Conservation (phyloP, 2,113 vertebrate species). For the Lathamus discolor region DNA sequence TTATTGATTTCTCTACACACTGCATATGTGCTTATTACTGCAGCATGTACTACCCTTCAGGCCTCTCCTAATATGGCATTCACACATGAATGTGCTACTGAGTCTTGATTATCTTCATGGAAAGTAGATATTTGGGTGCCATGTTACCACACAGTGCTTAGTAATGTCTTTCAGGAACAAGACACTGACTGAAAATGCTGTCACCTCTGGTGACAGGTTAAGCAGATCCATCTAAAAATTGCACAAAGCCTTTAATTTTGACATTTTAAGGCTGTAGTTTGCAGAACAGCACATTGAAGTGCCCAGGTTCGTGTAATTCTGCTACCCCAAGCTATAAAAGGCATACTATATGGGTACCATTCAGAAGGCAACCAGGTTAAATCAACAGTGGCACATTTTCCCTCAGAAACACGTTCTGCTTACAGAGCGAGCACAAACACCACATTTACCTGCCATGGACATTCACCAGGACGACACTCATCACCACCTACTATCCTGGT, state of each 20-base stretch:
- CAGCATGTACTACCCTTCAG: background rate
- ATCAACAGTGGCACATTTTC: background rate
- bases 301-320: background rate
- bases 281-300: background rate
- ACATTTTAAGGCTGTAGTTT: background rate
- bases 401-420: background rate
- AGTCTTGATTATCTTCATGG: fast-evolving
- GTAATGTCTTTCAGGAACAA: background rate
- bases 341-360: fast-evolving
- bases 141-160: background rate
- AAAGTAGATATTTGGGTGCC: background rate
- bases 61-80: background rate
- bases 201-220: background rate
- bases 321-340: background rate
- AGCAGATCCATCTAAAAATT: background rate
- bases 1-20: background rate
- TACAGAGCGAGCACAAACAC: background rate
- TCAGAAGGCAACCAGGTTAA: background rate
- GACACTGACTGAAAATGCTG: background rate
- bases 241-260: background rate
- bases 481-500: slow-evolving; percentile 80
- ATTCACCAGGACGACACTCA: slow-evolving; percentile 83
- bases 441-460: slow-evolving; percentile 91
- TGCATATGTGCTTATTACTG: background rate
- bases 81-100: background rate